Percentiles rank a stretch among this genome's conserved stretches.
phyloP scores from a whole-genome alignment of 2,797 vertebrate genomes.

The Hylomyscus alleni region DNA sequence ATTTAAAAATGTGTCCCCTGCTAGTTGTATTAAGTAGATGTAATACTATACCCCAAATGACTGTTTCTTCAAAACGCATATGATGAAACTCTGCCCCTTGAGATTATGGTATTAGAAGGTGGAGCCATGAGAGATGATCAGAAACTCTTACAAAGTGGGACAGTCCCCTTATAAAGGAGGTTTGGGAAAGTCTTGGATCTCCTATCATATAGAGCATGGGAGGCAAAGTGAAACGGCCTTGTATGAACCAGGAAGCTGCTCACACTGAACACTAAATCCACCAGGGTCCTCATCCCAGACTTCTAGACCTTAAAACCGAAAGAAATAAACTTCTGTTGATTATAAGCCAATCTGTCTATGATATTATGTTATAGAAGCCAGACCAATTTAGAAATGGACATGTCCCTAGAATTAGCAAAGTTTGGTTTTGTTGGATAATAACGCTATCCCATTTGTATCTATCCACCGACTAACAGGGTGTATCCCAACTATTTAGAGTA shows the following conservation, averaged over 20 bases:
- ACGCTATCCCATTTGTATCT: background rate
- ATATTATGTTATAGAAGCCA: background rate
- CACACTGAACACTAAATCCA: too few species aligned
- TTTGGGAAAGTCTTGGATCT: too few species aligned
- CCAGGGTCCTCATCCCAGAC: background rate
- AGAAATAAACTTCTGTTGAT: background rate
- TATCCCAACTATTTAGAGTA: background rate
- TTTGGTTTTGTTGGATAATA: background rate
- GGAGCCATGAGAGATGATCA: background rate
- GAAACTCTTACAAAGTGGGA: background rate
- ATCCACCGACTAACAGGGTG: background rate
- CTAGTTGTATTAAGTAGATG: background rate
- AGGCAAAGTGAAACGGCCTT: background rate
- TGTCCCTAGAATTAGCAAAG: background rate
- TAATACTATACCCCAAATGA: background rate
- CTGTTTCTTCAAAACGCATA: background rate
- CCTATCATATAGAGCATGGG: fast-evolving
- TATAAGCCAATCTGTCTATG: background rate
- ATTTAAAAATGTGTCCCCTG: background rate
- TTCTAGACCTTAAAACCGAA: background rate
- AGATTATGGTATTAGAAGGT: background rate
- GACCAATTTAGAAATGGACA: background rate
- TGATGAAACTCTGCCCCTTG: background rate
- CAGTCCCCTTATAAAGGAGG: background rate
- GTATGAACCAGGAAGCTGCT: background rate